A percentile compares a stretch with the other conserved stretches of the same genome.
phyloP scores from a whole-genome alignment of 2,797 vertebrate species.

The Pipistrellus pygmaeus region DNA sequence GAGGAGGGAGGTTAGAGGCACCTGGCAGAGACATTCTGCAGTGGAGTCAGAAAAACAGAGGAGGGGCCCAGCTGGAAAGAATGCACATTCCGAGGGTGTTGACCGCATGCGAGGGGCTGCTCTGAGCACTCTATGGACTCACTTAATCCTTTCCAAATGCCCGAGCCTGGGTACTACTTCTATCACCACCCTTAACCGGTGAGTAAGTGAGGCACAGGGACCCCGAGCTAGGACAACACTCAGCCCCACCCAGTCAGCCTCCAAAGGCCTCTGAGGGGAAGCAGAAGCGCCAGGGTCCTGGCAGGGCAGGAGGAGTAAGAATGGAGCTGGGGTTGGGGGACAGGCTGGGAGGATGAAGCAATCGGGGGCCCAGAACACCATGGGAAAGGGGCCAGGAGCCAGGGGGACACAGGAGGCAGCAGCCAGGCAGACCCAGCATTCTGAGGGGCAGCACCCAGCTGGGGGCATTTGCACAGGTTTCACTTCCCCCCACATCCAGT shows the following conservation, averaged over 20 bases:
- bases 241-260: not conserved
- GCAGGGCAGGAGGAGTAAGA: no score
- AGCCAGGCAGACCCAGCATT: no score
- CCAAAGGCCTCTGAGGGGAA: not conserved
- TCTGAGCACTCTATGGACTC: not conserved
- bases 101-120: rapidly evolving
- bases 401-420: no score
- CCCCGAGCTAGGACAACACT: not conserved
- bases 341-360: not conserved
- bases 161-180: not conserved
- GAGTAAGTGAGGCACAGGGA: not conserved
- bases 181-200: not conserved
- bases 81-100: not conserved
- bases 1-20: not conserved
- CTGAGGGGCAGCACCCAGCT: no score
- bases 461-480: not conserved
- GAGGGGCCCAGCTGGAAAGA: not conserved
- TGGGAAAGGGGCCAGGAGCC: not conserved
- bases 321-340: no score
- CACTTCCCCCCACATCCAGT: no score
- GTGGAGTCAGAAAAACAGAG: not conserved
- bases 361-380: not conserved
- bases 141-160: not conserved
- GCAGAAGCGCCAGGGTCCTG: not conserved
- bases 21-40: not conserved